A percentile compares a stretch with the other conserved stretches of the same genome.
Conservation (phyloP, 37 sponge, comb jelly and placozoan genomes). For the Cladorhizidae sp. region DNA sequence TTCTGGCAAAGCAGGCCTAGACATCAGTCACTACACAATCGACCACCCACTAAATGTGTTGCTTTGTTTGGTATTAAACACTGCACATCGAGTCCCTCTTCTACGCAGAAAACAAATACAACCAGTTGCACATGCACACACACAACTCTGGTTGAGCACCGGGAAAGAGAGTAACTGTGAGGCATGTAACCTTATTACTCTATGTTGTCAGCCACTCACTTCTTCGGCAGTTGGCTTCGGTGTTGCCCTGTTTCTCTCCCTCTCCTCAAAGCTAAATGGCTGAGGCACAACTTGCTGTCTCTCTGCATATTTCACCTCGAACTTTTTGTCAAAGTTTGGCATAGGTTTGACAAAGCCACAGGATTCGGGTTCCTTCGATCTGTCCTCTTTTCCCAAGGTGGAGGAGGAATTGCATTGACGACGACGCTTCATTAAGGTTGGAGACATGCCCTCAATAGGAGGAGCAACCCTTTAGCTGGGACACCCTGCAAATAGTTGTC, state of each 20-base stretch:
- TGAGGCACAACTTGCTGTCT: constrained; percentile 20
- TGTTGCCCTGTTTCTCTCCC: constrained; percentile 53
- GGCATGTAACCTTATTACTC: neutral
- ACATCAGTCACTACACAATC: too few relatives aligned
- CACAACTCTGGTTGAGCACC: too few relatives aligned
- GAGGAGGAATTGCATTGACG: neutral
- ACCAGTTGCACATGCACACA: too few relatives aligned
- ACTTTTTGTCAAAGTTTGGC: constrained; percentile 42
- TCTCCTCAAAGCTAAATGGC: constrained; percentile 72
- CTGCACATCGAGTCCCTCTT: too few relatives aligned
- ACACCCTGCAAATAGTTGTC: constrained; percentile 61
- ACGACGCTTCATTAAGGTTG: constrained; percentile 44
- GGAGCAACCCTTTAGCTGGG: constrained; percentile 38
- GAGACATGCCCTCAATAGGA: constrained; percentile 57
- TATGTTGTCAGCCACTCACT: constrained; percentile 12
- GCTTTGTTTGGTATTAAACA: too few relatives aligned
- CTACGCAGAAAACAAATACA: too few relatives aligned
- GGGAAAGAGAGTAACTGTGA: too few relatives aligned
- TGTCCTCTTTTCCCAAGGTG: neutral
- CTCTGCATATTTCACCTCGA: constrained; percentile 45
- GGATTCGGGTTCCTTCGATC: constrained; percentile 1
- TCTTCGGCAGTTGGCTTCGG: constrained; percentile 34
- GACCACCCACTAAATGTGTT: too few relatives aligned
- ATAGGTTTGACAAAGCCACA: constrained; percentile 40
- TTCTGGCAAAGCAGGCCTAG: too few relatives aligned